Evolutionary conservation across 1,140 invertebrate species (phyloP).

Genomic region (Bombus superbus): DNA sequence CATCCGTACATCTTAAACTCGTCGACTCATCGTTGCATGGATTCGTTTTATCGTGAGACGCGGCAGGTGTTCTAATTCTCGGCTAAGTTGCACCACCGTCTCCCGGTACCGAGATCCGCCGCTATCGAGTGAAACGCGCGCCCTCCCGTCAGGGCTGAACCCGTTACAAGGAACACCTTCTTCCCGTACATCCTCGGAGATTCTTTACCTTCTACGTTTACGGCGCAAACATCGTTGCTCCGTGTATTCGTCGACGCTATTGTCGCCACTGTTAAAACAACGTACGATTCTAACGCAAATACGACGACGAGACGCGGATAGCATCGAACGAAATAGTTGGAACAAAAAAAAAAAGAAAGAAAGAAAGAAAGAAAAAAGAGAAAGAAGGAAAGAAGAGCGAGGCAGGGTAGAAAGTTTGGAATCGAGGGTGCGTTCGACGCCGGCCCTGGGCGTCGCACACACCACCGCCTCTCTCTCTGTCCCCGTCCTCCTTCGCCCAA

Average conservation of each 20-base stretch:
- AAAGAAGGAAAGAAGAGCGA: neutral
- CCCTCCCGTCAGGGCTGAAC: neutral
- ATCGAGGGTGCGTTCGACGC: slow-evolving; percentile 52
- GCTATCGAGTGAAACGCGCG: neutral
- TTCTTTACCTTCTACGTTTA: neutral
- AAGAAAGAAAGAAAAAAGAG: too few relatives aligned
- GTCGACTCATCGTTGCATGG: too few relatives aligned
- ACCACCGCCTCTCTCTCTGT: slow-evolving; percentile 32
- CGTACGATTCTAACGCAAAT: neutral
- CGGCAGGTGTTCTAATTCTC: neutral
- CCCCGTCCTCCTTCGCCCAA: slow-evolving; percentile 51
- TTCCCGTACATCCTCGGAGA: neutral
- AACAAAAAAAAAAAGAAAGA: neutral
- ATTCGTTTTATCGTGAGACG: neutral
- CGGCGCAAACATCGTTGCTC: neutral
- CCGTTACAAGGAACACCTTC: neutral
- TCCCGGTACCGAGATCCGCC: neutral
- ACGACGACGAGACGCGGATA: neutral
- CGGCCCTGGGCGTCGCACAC: slow-evolving; percentile 74
- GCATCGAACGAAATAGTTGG: neutral
- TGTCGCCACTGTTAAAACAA: neutral
- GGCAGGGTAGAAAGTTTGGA: slow-evolving; percentile 36
- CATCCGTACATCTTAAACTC: neutral
- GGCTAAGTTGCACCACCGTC: neutral
- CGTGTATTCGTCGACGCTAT: neutral